Conservation (phyloP, 2,888 invertebrate species). For the Platycnemis pennipes region DNA sequence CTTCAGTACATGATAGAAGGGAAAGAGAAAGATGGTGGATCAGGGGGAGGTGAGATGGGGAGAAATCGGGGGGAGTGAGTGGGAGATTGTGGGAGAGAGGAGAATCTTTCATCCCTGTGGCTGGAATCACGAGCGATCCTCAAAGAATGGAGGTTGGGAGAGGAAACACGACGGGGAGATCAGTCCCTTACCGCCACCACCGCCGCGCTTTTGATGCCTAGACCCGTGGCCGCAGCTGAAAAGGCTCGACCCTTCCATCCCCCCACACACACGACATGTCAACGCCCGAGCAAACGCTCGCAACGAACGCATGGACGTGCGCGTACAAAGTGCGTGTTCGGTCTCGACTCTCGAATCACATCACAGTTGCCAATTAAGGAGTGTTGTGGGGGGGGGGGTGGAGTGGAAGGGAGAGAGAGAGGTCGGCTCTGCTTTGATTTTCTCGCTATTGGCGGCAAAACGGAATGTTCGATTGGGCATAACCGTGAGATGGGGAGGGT, state of each 20-base stretch:
- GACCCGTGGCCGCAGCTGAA: neutral
- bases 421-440: slow-evolving; percentile 3
- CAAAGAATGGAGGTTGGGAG: neutral
- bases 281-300: neutral
- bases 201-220: neutral
- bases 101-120: neutral
- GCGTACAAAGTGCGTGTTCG: neutral
- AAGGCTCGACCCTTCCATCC: neutral
- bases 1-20: neutral
- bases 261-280: slow-evolving; percentile 4
- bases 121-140: neutral
- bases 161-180: neutral
- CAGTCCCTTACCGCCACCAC: neutral
- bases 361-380: neutral
- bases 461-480: slow-evolving; percentile 50
- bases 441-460: slow-evolving; percentile 55
- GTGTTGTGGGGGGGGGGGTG: neutral
- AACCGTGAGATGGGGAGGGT: neutral
- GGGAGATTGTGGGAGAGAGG: neutral
- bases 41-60: neutral
- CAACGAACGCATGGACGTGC: neutral
- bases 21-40: neutral
- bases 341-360: neutral
- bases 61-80: neutral
- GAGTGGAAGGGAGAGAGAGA: neutral